phyloP scores from a whole-genome alignment of 2,888 invertebrate species.

The Acronicta alni region DNA sequence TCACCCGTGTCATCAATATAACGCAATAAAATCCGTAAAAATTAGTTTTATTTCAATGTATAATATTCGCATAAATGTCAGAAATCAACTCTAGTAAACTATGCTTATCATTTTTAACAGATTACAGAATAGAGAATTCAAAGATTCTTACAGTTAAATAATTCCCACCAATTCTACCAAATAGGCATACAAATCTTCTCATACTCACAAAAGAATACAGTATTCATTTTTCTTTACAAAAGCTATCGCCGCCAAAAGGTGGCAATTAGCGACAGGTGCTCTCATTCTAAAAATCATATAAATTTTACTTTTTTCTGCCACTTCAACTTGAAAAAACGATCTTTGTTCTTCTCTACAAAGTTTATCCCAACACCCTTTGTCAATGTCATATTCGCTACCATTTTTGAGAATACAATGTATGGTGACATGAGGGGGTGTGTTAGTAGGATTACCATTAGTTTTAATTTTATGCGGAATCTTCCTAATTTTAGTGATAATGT shows the following conservation, averaged over 20 bases:
- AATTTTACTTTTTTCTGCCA: conserved; percentile 75
- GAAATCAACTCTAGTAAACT: too few relatives aligned
- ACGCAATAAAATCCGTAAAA: too few relatives aligned
- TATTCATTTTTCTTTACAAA: conserved; percentile 72
- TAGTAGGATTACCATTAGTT: conserved; percentile 41
- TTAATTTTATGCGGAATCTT: neutral
- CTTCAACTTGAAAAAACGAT: conserved; percentile 60
- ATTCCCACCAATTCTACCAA: conserved; percentile 33
- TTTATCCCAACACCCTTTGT: conserved; percentile 86
- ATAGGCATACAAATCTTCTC: conserved; percentile 36
- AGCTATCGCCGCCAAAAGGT: conserved; percentile 83
- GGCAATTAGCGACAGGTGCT: conserved; percentile 89
- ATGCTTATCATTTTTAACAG: too few relatives aligned
- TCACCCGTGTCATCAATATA: too few relatives aligned
- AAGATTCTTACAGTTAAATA: neutral
- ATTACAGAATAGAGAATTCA: too few relatives aligned
- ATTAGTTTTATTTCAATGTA: too few relatives aligned
- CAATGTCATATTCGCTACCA: conserved; percentile 85
- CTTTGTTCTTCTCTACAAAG: conserved; percentile 72
- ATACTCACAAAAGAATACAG: conserved; percentile 35
- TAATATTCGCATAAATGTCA: too few relatives aligned
- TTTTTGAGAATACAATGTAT: conserved; percentile 78
- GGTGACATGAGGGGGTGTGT: conserved; percentile 82
- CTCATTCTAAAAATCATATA: conserved; percentile 77
- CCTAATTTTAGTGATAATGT: neutral